Conservation (phyloP, 2,888 invertebrate genomes). For the Sphaeridia pumilis region DNA sequence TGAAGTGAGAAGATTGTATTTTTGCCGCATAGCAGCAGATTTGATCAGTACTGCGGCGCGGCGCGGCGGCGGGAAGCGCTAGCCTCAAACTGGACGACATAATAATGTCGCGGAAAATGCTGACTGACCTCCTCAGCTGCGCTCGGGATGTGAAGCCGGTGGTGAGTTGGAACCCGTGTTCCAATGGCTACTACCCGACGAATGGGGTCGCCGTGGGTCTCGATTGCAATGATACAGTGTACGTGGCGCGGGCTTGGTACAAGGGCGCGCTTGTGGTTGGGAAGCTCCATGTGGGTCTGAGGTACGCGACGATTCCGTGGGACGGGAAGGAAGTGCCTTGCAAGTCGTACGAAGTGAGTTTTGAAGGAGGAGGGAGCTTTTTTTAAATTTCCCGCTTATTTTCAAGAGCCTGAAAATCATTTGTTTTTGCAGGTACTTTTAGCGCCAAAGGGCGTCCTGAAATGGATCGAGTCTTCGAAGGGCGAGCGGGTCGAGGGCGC, state of each 20-base stretch:
- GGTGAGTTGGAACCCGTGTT: slow-evolving; percentile 15
- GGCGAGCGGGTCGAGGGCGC: slow-evolving; percentile 12
- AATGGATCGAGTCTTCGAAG: slow-evolving; percentile 15
- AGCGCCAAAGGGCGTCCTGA: slow-evolving; percentile 14
- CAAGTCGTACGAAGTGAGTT: slow-evolving; percentile 13
- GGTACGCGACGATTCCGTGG: slow-evolving; percentile 15
- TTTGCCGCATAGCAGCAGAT: no score
- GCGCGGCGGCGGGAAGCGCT: no score
- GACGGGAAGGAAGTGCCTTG: slow-evolving; percentile 14
- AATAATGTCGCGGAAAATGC: background rate
- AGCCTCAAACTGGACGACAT: no score
- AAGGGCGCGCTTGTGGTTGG: slow-evolving; percentile 10
- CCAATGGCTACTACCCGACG: slow-evolving; percentile 9
- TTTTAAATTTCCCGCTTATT: no score
- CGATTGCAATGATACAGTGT: slow-evolving; percentile 16
- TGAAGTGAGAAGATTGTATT: no score
- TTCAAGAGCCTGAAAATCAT: no score
- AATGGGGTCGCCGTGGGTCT: slow-evolving; percentile 12
- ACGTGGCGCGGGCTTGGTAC: slow-evolving; percentile 15
- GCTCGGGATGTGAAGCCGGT: slow-evolving; percentile 10
- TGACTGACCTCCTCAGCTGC: slow-evolving; percentile 10
- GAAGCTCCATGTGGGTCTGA: slow-evolving; percentile 13
- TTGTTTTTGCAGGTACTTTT: slow-evolving; percentile 9
- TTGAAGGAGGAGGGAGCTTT: no score
- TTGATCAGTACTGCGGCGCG: no score